Percentiles rank a stretch among this genome's conserved stretches.
phyloP scores from a whole-genome alignment of 2,797 vertebrate genomes.

The Tragelaphus oryx region DNA sequence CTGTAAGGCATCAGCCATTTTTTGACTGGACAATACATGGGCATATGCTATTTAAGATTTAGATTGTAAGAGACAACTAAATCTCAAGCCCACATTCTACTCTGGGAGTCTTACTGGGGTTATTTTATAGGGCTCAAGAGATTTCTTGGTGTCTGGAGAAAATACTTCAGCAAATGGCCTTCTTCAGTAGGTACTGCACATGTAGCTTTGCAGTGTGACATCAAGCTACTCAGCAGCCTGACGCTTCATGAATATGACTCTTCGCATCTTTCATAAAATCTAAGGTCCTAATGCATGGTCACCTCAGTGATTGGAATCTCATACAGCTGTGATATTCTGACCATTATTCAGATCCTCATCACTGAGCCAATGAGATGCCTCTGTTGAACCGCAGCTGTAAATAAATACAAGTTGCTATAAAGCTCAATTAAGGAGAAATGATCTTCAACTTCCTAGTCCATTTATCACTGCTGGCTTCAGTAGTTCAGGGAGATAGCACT shows the following conservation, averaged over 20 bases:
- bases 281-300: not conserved
- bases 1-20: not conserved
- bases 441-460: not conserved
- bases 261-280: not conserved
- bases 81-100: not conserved
- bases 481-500: not conserved
- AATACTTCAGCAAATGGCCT: not conserved
- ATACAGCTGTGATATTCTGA: not conserved
- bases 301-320: not conserved
- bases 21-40: not conserved
- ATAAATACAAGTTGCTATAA: not conserved
- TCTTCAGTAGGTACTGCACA: not conserved
- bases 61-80: not conserved
- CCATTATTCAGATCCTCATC: not conserved
- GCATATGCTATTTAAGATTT: not conserved
- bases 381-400: not conserved
- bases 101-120: not conserved
- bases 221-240: not conserved
- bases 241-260: not conserved
- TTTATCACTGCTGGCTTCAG: not conserved
- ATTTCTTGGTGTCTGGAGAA: not conserved
- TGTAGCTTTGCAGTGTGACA: not conserved
- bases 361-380: not conserved
- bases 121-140: not conserved
- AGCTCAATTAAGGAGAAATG: not conserved